Evolutionary conservation across 1,140 invertebrate genomes (phyloP).

Genomic region (Frieseomelitta varia): DNA sequence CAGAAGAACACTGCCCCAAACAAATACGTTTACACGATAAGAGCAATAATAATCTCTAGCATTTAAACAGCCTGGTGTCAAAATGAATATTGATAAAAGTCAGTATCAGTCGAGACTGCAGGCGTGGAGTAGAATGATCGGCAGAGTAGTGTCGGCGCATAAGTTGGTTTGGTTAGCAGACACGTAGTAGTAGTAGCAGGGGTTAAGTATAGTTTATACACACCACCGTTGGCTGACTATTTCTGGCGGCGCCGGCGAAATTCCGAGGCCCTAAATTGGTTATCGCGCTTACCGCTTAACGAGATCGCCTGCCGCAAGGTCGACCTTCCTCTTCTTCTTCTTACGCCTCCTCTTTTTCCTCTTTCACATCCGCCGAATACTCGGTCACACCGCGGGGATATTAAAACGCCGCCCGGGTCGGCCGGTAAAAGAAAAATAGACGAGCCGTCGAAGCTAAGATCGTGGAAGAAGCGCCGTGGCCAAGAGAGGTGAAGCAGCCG

Average conservation of each 20-base stretch:
- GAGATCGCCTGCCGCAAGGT: constrained; percentile 74
- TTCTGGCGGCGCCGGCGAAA: constrained; percentile 77
- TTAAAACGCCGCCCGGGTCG: constrained; percentile 2
- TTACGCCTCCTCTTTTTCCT: constrained; percentile 47
- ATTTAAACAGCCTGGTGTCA: not conserved
- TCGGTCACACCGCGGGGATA: constrained; percentile 31
- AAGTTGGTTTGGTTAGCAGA: constrained; percentile 25
- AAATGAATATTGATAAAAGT: not conserved
- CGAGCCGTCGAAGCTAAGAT: constrained; percentile 16
- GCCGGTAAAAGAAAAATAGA: constrained; percentile 31
- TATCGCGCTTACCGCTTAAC: constrained; percentile 75
- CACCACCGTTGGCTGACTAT: constrained; percentile 72
- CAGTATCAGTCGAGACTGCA: not conserved
- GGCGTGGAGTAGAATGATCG: not conserved
- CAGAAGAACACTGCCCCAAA: not conserved
- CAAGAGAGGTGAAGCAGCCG: not conserved
- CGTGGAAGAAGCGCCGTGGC: not conserved
- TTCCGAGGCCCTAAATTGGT: constrained; percentile 80
- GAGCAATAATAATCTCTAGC: not conserved
- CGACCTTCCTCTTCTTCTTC: constrained; percentile 56
- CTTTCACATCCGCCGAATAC: constrained; percentile 44
- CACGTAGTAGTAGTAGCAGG: constrained; percentile 53
- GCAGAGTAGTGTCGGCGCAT: not conserved
- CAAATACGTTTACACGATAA: not conserved
- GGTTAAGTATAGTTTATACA: constrained; percentile 69